These are phyloP conservation scores for Dolichopus griseipennis DNA, from an alignment of 2,888 invertebrate species.

Conservation along the genomic window DNA sequence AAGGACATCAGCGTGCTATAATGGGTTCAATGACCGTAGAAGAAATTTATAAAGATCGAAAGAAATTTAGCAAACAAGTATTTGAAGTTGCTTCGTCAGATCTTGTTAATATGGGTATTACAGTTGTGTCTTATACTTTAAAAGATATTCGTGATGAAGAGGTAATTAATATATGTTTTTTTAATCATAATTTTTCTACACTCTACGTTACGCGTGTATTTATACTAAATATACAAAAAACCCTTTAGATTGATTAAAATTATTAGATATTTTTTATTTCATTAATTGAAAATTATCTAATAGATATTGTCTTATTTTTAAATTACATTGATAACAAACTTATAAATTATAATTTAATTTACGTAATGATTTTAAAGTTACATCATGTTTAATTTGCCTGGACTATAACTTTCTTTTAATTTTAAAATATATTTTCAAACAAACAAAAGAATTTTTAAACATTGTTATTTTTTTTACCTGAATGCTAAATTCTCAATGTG, in stretches of 20 bases:
- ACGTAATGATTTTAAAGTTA: neutral
- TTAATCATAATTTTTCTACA: neutral
- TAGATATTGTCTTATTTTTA: neutral
- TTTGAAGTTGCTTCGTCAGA: slow-evolving; percentile 93
- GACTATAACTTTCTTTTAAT: slow-evolving; percentile 11
- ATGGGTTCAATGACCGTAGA: slow-evolving; percentile 97
- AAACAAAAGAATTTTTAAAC: neutral
- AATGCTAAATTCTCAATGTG: neutral
- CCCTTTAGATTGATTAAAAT: neutral
- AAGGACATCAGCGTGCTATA: slow-evolving; percentile 89
- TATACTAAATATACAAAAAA: neutral
- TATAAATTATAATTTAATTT: neutral
- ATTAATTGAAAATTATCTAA: neutral
- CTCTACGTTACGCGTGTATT: neutral
- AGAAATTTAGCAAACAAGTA: slow-evolving; percentile 90
- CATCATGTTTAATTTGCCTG: neutral
- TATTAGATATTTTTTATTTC: neutral
- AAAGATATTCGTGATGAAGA: slow-evolving; percentile 93
- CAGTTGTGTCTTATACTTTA: slow-evolving; percentile 87
- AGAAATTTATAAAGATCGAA: slow-evolving; percentile 91
- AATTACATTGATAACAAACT: neutral
- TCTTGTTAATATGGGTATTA: slow-evolving; percentile 93
- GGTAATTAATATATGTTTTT: slow-evolving; percentile 48
- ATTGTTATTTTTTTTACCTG: slow-evolving; percentile 4
- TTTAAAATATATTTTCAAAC: neutral